phyloP scores from a whole-genome alignment of 2,113 vertebrate genomes.

The Sceloporus tristichus region DNA sequence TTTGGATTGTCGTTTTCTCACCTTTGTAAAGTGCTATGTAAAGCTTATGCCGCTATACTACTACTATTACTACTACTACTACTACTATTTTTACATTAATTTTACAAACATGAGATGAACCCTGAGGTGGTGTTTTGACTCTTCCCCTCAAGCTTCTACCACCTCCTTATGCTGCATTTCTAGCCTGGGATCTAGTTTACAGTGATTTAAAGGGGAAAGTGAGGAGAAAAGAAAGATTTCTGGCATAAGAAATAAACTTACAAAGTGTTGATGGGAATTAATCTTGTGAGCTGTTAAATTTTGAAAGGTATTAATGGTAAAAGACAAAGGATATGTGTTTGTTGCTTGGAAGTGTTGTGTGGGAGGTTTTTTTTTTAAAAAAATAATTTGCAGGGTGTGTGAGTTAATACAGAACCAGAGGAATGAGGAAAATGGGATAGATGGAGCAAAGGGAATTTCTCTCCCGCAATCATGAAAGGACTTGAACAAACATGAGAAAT shows the following conservation, averaged over 20 bases:
- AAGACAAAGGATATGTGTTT: not conserved
- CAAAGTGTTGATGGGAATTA: not conserved
- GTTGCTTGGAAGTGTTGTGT: not conserved
- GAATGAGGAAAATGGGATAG: slow-evolving; percentile 38
- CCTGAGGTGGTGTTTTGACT: no score
- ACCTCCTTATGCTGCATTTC: not conserved
- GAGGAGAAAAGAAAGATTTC: not conserved
- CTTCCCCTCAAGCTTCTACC: not conserved
- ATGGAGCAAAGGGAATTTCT: not conserved
- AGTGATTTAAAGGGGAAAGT: not conserved
- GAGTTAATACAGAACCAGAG: not conserved
- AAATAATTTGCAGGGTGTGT: not conserved
- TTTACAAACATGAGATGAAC: no score
- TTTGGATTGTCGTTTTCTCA: no score
- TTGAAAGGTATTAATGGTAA: not conserved
- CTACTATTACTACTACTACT: no score
- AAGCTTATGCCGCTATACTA: no score
- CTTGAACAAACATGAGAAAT: not conserved
- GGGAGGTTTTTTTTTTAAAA: not conserved
- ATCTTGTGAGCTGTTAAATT: not conserved
- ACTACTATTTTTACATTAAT: no score
- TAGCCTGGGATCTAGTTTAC: no score
- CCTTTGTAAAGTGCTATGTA: no score
- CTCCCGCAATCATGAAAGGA: not conserved
- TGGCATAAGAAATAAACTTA: not conserved